phyloP scores from a whole-genome alignment of 2,888 invertebrate genomes.

The Euphydryas editha region DNA sequence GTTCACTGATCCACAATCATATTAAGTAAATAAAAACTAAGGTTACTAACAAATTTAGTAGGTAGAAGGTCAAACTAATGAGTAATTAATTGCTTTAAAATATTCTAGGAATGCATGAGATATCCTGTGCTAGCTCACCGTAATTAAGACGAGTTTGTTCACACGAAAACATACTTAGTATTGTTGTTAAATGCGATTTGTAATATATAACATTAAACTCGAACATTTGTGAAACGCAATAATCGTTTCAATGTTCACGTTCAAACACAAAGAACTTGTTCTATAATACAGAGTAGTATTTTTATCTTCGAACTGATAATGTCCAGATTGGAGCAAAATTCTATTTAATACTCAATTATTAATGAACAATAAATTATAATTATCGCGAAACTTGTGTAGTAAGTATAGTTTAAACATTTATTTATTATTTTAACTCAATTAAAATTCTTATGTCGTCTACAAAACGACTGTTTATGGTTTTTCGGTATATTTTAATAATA shows the following conservation, averaged over 20 bases:
- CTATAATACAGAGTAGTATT: constrained; percentile 12
- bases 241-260: constrained; percentile 20
- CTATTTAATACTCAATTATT: not conserved
- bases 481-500: too few species aligned
- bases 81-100: constrained; percentile 59
- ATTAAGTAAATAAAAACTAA: constrained; percentile 13
- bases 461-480: not conserved
- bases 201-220: not conserved
- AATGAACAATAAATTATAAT: constrained; percentile 13
- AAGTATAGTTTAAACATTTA: not conserved
- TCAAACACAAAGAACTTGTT: constrained; percentile 29
- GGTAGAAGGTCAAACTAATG: constrained; percentile 54
- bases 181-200: constrained; percentile 10
- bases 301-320: constrained; percentile 26
- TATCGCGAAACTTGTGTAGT: constrained; percentile 10
- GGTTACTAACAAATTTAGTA: constrained; percentile 8
- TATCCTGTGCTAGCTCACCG: constrained; percentile 62
- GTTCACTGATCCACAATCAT: not conserved
- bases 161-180: constrained; percentile 53
- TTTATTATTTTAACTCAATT: not conserved
- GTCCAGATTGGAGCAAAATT: not conserved
- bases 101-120: constrained; percentile 67
- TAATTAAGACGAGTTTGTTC: constrained; percentile 59
- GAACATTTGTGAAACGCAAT: constrained; percentile 2
- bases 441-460: not conserved